A percentile compares a stretch with the other conserved stretches of the same genome.
phyloP scores from a whole-genome alignment of 1,140 invertebrate species.

The Calosoma granatense region DNA sequence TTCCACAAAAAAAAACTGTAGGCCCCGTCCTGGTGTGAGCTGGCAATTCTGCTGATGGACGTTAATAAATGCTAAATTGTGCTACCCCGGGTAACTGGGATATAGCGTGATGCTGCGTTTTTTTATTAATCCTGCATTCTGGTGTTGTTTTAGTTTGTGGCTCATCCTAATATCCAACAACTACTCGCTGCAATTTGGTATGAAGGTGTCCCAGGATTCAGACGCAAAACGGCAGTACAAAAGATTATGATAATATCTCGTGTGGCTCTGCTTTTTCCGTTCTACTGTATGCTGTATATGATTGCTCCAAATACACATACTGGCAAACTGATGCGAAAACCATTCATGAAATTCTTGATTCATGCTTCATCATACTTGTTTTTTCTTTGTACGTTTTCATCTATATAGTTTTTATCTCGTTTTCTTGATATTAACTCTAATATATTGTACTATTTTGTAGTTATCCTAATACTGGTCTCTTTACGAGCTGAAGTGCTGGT shows the following conservation, averaged over 20 bases:
- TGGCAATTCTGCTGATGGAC: no score
- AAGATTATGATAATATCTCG: slow-evolving; percentile 61
- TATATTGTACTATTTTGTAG: slow-evolving; percentile 46
- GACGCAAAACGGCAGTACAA: slow-evolving; percentile 57
- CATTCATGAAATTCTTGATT: slow-evolving; percentile 91
- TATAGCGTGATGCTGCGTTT: no score
- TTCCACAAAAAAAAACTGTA: no score
- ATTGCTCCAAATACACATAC: slow-evolving; percentile 62
- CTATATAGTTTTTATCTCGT: no score
- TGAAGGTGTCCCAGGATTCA: slow-evolving; percentile 79
- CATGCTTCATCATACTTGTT: slow-evolving; percentile 87
- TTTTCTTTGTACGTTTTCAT: slow-evolving; percentile 68
- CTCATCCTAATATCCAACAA: slow-evolving; percentile 89
- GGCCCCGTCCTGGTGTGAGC: no score
- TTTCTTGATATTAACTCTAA: not conserved
- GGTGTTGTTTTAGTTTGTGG: slow-evolving; percentile 62
- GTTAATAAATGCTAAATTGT: no score
- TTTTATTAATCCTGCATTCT: no score
- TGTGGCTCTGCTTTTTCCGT: slow-evolving; percentile 72
- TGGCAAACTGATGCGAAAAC: slow-evolving; percentile 72
- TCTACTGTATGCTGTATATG: slow-evolving; percentile 77
- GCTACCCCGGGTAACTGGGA: no score
- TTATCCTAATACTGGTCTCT: slow-evolving; percentile 75
- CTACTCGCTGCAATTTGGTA: slow-evolving; percentile 87
- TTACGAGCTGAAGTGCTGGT: slow-evolving; percentile 70